phyloP scores from a whole-genome alignment of 2,888 invertebrate species.

The Agonum fuliginosum region DNA sequence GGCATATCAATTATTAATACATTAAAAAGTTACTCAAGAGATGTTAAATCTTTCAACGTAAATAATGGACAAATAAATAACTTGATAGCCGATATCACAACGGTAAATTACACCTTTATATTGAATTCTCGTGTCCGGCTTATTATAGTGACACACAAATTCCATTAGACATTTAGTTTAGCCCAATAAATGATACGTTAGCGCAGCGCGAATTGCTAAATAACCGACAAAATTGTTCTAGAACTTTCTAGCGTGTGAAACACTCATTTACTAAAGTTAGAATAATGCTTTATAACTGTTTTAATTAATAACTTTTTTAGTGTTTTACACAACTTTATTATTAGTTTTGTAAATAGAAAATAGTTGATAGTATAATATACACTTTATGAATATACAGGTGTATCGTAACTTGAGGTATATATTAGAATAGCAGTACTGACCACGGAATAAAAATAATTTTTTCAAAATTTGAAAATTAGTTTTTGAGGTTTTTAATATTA shows the following conservation, averaged over 20 bases:
- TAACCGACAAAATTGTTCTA: not conserved
- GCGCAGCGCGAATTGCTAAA: not conserved
- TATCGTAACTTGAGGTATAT: too few relatives aligned
- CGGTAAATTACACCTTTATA: slow-evolving; percentile 40
- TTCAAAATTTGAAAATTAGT: too few relatives aligned
- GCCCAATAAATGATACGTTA: slow-evolving; percentile 26
- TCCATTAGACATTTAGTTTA: slow-evolving; percentile 48
- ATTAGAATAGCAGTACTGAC: too few relatives aligned
- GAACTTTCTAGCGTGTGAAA: slow-evolving; percentile 31
- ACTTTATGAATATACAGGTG: too few relatives aligned
- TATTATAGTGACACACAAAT: slow-evolving; percentile 39
- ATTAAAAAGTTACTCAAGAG: slow-evolving; percentile 33
- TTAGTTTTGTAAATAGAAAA: too few relatives aligned
- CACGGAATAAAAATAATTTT: too few relatives aligned
- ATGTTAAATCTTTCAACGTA: slow-evolving; percentile 18
- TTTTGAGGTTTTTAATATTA: too few relatives aligned
- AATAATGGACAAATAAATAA: slow-evolving; percentile 11
- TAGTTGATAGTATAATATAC: too few relatives aligned
- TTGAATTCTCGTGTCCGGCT: slow-evolving; percentile 30
- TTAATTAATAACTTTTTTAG: slow-evolving; percentile 32
- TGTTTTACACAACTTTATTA: too few relatives aligned
- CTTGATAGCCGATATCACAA: not conserved
- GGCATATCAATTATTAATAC: slow-evolving; percentile 34
- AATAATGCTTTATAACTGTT: slow-evolving; percentile 42
- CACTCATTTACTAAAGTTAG: slow-evolving; percentile 10